Evolutionary conservation across 2,113 vertebrate genomes (phyloP).

Genomic region (Pseudois nayaur): DNA sequence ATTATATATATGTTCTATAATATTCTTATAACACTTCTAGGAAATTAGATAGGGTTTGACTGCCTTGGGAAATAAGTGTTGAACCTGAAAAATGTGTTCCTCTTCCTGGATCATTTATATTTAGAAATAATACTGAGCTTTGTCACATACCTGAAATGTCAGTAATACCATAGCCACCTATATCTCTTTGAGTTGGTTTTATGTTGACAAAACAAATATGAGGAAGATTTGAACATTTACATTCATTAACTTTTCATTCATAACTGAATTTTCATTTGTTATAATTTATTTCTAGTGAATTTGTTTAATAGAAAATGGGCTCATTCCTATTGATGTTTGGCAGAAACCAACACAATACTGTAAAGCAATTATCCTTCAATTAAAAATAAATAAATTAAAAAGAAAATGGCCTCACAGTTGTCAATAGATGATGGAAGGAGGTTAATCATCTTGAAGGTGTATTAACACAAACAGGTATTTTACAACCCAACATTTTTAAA

Average conservation of each 20-base stretch:
- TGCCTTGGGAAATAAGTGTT: conserved; percentile 4
- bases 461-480: conserved; percentile 5
- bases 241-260: not conserved
- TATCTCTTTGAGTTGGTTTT: conserved; percentile 13
- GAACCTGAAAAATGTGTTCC: not conserved
- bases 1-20: not conserved
- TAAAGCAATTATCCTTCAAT: not conserved
- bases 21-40: not conserved
- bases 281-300: conserved; percentile 8
- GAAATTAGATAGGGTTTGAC: conserved; percentile 9
- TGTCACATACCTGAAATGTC: not conserved
- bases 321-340: not conserved
- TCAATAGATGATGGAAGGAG: not conserved
- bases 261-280: not conserved
- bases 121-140: not conserved
- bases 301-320: not conserved
- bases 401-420: not conserved
- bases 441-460: conserved; percentile 6
- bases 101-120: conserved; percentile 4
- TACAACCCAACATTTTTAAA: not conserved
- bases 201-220: not conserved
- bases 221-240: not conserved
- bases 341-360: not conserved
- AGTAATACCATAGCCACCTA: not conserved
- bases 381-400: not conserved